phyloP scores from a whole-genome alignment of 2,888 invertebrate species.

The Caenorhabditis sp. region DNA sequence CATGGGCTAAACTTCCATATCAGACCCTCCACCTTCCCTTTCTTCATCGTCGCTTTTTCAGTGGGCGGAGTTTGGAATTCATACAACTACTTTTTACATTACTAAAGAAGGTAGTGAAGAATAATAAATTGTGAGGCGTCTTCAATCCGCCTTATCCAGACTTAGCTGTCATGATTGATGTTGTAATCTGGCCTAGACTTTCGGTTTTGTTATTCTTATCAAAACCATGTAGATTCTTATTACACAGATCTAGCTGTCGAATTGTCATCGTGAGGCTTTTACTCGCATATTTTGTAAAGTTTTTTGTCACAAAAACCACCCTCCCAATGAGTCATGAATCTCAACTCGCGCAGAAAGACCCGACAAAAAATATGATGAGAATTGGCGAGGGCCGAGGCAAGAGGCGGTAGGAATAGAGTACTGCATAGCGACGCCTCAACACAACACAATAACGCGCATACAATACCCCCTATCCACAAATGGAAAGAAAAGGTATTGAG shows the following conservation, averaged over 20 bases:
- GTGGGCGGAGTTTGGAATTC: background rate
- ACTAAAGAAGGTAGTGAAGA: background rate
- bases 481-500: conserved; percentile 5
- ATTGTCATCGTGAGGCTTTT: conserved; percentile 13
- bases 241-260: background rate
- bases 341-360: conserved; percentile 28
- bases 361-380: conserved; percentile 25
- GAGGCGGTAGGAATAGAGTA: conserved; percentile 19
- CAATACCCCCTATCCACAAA: conserved; percentile 53
- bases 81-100: no score
- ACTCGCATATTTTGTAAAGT: conserved; percentile 10
- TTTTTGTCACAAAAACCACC: background rate
- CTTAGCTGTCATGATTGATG: conserved; percentile 23
- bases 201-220: conserved; percentile 10
- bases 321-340: conserved; percentile 34
- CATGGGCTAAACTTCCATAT: no score
- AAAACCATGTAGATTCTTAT: background rate
- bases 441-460: conserved; percentile 35
- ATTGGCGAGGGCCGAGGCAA: conserved; percentile 3
- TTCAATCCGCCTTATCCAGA: background rate
- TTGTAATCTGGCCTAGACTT: conserved; percentile 1
- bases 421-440: conserved; percentile 11
- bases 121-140: conserved; percentile 2
- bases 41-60: no score
- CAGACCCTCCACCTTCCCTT: no score